Evolutionary conservation across 2,888 invertebrate genomes (phyloP).

Genomic region (Orchestes rusci): DNA sequence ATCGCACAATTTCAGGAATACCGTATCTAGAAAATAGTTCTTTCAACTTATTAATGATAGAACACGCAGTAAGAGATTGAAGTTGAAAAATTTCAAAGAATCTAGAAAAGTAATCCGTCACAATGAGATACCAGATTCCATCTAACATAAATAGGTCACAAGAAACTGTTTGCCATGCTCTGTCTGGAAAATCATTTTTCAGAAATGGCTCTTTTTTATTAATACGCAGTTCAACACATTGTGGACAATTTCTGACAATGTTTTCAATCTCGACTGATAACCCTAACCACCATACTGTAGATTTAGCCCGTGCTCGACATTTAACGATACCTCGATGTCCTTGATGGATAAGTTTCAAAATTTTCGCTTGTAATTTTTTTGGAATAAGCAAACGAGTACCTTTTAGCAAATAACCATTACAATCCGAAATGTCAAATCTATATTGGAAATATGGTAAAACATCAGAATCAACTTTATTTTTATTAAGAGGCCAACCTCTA

Average conservation of each 20-base stretch:
- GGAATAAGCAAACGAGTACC: background rate
- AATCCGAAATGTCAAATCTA: background rate
- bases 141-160: background rate
- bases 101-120: slow-evolving; percentile 1
- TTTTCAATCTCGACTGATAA: background rate
- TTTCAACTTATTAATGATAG: background rate
- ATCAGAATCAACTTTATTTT: background rate
- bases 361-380: background rate
- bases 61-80: background rate
- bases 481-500: background rate
- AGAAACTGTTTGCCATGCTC: background rate
- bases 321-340: background rate
- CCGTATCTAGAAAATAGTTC: background rate
- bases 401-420: background rate
- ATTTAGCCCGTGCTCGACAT: background rate
- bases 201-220: background rate
- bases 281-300: background rate
- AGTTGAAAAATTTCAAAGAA: background rate
- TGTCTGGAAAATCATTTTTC: background rate
- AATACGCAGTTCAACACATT: background rate
- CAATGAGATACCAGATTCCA: background rate
- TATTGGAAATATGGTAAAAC: background rate
- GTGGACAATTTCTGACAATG: background rate
- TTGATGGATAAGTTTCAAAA: background rate
- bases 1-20: background rate